Evolutionary conservation across 2,797 vertebrate species (phyloP).

Genomic region (Cossypha caffra): DNA sequence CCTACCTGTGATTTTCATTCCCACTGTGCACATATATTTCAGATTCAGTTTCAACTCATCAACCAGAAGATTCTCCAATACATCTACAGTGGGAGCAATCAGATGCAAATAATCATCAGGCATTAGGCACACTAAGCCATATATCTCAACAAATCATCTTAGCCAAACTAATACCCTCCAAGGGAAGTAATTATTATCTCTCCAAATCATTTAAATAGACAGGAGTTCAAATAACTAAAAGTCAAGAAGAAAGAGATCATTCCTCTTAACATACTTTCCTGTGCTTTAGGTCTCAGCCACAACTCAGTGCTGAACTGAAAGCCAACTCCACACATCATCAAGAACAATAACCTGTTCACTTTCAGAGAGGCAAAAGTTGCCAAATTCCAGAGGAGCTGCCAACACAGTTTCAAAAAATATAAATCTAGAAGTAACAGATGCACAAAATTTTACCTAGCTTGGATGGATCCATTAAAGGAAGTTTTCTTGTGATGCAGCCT

Average conservation of each 20-base stretch:
- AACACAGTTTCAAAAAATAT: not conserved
- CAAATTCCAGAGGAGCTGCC: not conserved
- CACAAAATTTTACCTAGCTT: not conserved
- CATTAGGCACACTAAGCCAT: not conserved
- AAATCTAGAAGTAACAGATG: not conserved
- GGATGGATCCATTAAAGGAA: not conserved
- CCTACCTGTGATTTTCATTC: not conserved
- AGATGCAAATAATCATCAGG: not conserved
- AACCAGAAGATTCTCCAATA: not conserved
- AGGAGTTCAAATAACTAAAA: not conserved
- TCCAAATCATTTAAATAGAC: not conserved
- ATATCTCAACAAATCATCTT: not conserved
- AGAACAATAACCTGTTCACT: rapidly evolving
- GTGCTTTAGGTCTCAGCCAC: not conserved
- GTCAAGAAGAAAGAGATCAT: not conserved
- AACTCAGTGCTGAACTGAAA: not conserved
- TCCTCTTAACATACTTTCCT: not conserved
- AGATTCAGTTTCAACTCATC: not conserved
- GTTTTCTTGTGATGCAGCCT: too few species aligned
- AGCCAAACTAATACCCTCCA: not conserved
- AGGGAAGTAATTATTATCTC: not conserved
- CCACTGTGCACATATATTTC: not conserved
- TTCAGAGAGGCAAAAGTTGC: not conserved
- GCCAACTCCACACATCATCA: not conserved
- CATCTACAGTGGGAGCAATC: not conserved